These are phyloP conservation scores for Azemiops feae DNA, from an alignment of 2,113 vertebrate species.

Conservation along the genomic window DNA sequence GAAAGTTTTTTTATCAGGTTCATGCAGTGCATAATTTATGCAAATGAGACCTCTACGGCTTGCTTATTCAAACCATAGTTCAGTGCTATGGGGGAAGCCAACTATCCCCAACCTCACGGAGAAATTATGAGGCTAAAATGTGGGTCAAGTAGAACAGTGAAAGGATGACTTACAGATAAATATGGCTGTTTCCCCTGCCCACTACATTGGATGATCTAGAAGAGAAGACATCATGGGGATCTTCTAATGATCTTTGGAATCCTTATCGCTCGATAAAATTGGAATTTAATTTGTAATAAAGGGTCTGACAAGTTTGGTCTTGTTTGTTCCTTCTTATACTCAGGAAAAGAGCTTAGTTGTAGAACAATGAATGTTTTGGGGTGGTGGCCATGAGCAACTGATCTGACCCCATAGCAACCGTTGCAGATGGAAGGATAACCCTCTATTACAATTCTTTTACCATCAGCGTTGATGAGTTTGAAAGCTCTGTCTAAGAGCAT, in stretches of 20 bases:
- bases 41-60: not conserved
- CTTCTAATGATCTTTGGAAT: not conserved
- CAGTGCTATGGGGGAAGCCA: not conserved
- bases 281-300: not conserved
- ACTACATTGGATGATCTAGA: not conserved
- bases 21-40: not conserved
- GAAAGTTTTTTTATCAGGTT: not conserved
- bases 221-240: not conserved
- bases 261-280: not conserved
- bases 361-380: not conserved
- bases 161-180: not conserved
- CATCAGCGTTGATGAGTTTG: not conserved
- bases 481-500: not conserved
- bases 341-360: not conserved
- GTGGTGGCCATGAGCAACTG: not conserved
- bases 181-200: not conserved
- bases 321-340: not conserved
- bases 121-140: not conserved
- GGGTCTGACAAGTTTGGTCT: not conserved
- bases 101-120: not conserved
- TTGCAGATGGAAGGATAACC: not conserved
- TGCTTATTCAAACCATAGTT: not conserved
- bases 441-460: not conserved
- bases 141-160: not conserved
- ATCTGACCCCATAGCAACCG: not conserved